A percentile compares a stretch with the other conserved stretches of the same genome.
phyloP scores from a whole-genome alignment of 2,888 invertebrate species.

The Dryobotodes eremita region DNA sequence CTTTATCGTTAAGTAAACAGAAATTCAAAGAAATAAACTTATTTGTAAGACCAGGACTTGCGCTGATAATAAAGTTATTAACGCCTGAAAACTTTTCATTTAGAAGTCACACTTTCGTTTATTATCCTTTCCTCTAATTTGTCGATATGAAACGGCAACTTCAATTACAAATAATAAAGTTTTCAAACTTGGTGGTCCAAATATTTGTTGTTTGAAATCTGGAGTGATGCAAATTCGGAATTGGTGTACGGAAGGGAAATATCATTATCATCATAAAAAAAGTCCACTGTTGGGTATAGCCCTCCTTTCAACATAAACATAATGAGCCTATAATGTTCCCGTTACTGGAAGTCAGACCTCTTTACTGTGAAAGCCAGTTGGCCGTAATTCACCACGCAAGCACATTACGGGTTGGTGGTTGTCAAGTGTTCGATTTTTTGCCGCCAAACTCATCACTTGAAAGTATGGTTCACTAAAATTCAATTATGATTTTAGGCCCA shows the following conservation, averaged over 20 bases:
- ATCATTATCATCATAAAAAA: not conserved
- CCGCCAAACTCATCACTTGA: not conserved
- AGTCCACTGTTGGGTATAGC: not conserved
- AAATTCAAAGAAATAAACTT: slow-evolving; percentile 14
- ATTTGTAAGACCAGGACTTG: slow-evolving; percentile 33
- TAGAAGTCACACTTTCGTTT: slow-evolving; percentile 36
- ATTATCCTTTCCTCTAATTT: slow-evolving; percentile 31
- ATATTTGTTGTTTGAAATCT: slow-evolving; percentile 32
- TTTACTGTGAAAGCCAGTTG: too few species aligned
- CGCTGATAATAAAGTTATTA: slow-evolving; percentile 31
- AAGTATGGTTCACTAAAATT: not conserved
- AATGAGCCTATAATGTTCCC: too few species aligned
- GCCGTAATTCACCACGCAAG: too few species aligned
- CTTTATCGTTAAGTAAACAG: slow-evolving; percentile 3
- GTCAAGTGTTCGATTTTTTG: too few species aligned
- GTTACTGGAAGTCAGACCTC: too few species aligned
- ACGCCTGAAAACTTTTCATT: slow-evolving; percentile 36
- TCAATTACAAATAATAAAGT: slow-evolving; percentile 36
- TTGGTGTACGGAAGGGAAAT: not conserved
- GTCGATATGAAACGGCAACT: slow-evolving; percentile 37
- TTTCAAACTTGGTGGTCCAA: slow-evolving; percentile 16
- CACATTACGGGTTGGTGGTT: too few species aligned
- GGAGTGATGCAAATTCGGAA: not conserved
- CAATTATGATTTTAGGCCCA: slow-evolving; percentile 86
- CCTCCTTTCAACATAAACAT: too few species aligned